phyloP scores from a whole-genome alignment of 2,888 invertebrate species.

The Brachynemurus nebulosus region DNA sequence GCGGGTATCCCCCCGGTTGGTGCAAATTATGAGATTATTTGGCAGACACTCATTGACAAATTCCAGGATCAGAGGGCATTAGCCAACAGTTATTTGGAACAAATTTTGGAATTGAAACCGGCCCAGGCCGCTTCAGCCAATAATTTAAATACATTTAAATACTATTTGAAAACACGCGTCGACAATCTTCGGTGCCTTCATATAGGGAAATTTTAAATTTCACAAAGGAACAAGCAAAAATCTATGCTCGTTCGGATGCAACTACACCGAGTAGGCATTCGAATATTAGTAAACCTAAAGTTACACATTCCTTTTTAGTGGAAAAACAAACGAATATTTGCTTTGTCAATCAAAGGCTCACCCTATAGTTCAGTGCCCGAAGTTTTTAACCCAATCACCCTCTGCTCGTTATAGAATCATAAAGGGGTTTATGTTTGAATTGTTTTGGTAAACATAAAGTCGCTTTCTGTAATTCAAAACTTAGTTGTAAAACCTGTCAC shows the following conservation, averaged over 20 bases:
- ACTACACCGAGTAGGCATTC: not conserved
- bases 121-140: not conserved
- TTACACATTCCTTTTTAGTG: not conserved
- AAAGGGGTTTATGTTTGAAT: not conserved
- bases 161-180: not conserved
- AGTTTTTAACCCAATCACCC: not conserved
- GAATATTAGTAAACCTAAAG: not conserved
- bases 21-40: conserved; percentile 1
- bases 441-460: not conserved
- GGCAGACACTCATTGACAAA: not conserved
- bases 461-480: not conserved
- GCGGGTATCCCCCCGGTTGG: not conserved
- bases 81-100: not conserved
- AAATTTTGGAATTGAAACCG: not conserved
- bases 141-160: not conserved
- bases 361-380: not conserved
- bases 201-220: not conserved
- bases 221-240: not conserved
- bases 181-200: too few relatives aligned
- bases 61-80: not conserved
- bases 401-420: not conserved
- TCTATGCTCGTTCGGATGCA: not conserved
- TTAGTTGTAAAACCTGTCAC: not conserved
- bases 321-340: not conserved
- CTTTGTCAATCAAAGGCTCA: not conserved